Evolutionary conservation across 2,113 vertebrate genomes (phyloP).

Genomic region (Hucho hucho): DNA sequence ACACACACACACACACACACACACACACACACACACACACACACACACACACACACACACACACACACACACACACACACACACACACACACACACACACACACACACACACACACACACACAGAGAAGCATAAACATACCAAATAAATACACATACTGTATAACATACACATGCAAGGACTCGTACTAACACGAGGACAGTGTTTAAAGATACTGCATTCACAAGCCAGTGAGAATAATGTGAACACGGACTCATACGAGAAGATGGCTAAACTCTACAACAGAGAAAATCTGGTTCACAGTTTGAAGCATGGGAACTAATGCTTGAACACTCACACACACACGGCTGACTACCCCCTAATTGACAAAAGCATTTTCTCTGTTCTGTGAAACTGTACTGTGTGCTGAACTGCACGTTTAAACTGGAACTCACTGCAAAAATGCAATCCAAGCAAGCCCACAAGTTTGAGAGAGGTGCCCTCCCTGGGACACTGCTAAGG

Average conservation of each 20-base stretch:
- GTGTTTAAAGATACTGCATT: constrained; percentile 59
- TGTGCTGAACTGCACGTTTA: too few species aligned
- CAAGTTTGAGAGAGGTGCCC: constrained; percentile 2
- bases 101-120: neutral
- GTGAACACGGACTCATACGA: neutral
- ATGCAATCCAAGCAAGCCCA: neutral
- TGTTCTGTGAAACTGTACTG: too few species aligned
- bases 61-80: neutral
- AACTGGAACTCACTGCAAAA: neutral
- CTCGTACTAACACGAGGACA: constrained; percentile 32
- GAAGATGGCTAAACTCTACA: neutral
- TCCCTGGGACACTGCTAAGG: too few species aligned
- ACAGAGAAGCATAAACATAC: constrained; percentile 20
- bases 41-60: constrained; percentile 10
- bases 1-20: constrained; percentile 1
- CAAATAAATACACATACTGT: constrained; percentile 50
- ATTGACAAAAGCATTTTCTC: too few species aligned
- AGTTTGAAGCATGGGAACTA: constrained; percentile 8
- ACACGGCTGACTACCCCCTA: too few species aligned
- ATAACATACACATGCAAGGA: constrained; percentile 45
- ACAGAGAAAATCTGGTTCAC: constrained; percentile 29
- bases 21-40: constrained; percentile 18
- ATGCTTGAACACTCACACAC: neutral
- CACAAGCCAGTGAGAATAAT: constrained; percentile 48
- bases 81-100: constrained; percentile 14